A percentile compares a stretch with the other conserved stretches of the same genome.
Conservation (phyloP, 2,888 invertebrate species). For the Neoitamus cyanurus region DNA sequence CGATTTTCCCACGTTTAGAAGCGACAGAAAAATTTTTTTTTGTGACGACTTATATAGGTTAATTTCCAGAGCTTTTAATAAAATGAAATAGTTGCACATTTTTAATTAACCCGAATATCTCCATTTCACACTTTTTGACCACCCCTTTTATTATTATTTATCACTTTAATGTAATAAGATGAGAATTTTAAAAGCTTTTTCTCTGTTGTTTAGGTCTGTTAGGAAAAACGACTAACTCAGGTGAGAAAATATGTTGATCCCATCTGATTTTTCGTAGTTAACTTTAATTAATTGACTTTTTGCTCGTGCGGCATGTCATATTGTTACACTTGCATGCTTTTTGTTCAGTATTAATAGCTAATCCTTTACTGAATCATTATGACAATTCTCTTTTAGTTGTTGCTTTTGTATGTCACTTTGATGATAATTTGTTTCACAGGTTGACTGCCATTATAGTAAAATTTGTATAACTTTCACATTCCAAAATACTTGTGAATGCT, state of each 20-base stretch:
- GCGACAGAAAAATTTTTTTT: too few relatives aligned
- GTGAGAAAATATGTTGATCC: conserved; percentile 58
- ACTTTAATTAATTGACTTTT: conserved; percentile 48
- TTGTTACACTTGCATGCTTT: not conserved
- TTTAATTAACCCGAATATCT: not conserved
- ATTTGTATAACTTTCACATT: not conserved
- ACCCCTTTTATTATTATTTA: not conserved
- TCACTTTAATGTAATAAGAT: not conserved
- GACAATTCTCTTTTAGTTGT: not conserved
- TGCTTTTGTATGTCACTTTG: not conserved
- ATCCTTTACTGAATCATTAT: not conserved
- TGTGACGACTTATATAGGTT: too few relatives aligned
- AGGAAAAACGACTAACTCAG: conserved; percentile 64
- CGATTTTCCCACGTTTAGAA: too few relatives aligned
- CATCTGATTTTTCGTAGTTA: not conserved
- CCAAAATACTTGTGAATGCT: too few relatives aligned
- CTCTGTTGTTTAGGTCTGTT: conserved; percentile 62
- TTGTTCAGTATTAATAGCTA: not conserved
- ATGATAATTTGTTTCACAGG: not conserved
- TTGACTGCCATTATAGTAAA: not conserved
- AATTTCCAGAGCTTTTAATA: too few relatives aligned
- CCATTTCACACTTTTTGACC: not conserved
- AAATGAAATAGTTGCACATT: too few relatives aligned
- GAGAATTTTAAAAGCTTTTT: conserved; percentile 30
- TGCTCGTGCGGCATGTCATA: not conserved